A percentile compares a stretch with the other conserved stretches of the same genome.
phyloP scores from a whole-genome alignment of 2,113 vertebrate genomes.

The Acrocephalus kingi region DNA sequence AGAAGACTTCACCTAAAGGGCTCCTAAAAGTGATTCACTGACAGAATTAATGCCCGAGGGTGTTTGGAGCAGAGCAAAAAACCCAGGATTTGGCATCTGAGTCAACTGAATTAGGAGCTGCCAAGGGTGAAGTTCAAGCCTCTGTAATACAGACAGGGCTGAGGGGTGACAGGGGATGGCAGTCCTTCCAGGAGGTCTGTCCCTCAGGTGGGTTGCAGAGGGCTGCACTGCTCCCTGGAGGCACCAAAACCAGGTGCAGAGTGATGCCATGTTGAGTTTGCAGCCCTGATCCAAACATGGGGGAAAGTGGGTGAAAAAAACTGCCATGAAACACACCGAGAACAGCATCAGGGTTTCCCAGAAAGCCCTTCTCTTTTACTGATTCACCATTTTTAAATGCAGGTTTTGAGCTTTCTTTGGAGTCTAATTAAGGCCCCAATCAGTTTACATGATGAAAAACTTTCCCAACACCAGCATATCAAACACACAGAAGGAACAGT shows the following conservation, averaged over 20 bases:
- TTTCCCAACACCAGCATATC: constrained; percentile 13
- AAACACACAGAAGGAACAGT: background rate
- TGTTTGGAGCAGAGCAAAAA: background rate
- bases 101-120: background rate
- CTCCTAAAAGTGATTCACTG: background rate
- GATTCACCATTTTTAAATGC: background rate
- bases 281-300: background rate
- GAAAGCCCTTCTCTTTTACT: background rate
- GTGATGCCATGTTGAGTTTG: no score
- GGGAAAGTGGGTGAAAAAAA: background rate
- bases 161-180: background rate
- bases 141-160: accelerated
- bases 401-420: constrained; percentile 12
- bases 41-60: background rate
- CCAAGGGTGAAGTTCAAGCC: background rate
- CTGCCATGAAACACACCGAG: background rate
- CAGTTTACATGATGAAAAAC: constrained; percentile 44
- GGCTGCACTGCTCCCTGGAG: background rate
- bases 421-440: constrained; percentile 40
- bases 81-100: background rate
- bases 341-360: background rate
- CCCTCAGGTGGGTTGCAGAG: accelerated
- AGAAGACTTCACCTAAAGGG: background rate
- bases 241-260: accelerated
- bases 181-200: accelerated